phyloP scores from a whole-genome alignment of 2,113 vertebrate genomes.

The Chaetorhynchus papuensis region DNA sequence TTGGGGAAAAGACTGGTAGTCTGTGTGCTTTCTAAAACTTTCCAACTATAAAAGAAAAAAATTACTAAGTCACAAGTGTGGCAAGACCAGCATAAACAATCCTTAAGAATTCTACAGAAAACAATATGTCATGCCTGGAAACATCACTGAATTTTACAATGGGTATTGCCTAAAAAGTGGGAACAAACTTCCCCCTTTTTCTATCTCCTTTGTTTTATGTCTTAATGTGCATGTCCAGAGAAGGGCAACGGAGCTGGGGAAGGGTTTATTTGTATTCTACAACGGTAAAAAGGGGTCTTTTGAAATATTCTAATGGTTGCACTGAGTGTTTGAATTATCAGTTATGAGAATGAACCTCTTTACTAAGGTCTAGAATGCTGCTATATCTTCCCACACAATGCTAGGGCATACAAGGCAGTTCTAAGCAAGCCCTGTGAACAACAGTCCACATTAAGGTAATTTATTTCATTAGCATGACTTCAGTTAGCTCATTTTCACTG shows the following conservation, averaged over 20 bases:
- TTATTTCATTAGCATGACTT: not conserved
- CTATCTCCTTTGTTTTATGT: not conserved
- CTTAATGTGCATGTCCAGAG: not conserved
- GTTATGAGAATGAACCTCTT: not conserved
- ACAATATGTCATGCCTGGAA: not conserved
- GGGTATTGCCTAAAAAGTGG: not conserved
- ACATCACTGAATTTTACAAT: not conserved
- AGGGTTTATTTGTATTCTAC: not conserved
- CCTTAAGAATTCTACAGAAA: not conserved
- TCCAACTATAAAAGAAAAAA: not conserved
- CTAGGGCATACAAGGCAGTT: not conserved
- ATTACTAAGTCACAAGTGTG: not conserved
- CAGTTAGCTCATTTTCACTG: not conserved
- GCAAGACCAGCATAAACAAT: not conserved
- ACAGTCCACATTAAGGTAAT: not conserved
- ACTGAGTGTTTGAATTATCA: not conserved
- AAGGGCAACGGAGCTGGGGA: not conserved
- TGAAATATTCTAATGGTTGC: not conserved
- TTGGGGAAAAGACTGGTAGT: not conserved
- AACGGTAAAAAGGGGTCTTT: not conserved
- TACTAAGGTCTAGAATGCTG: not conserved
- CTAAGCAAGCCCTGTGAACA: not conserved
- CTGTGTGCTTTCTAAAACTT: not conserved
- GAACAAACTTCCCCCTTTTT: not conserved
- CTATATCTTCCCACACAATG: not conserved